phyloP scores from a whole-genome alignment of 1,140 invertebrate species.

The Achatina immaculata region DNA sequence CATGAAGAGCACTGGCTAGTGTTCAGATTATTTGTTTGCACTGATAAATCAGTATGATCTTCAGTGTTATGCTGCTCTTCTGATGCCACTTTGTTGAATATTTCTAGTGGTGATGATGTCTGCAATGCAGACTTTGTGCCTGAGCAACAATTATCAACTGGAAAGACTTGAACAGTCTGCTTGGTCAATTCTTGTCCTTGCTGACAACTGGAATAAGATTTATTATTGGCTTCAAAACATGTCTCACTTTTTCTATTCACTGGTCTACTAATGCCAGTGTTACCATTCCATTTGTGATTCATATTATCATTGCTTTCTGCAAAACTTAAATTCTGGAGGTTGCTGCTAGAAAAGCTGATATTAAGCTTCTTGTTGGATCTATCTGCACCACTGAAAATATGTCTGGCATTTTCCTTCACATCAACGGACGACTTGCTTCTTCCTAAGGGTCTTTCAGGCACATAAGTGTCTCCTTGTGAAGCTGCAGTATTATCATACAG shows the following conservation, averaged over 20 bases:
- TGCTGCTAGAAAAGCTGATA: neutral
- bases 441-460: neutral
- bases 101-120: neutral
- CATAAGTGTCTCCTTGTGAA: neutral
- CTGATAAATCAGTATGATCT: neutral
- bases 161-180: neutral
- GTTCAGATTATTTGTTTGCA: neutral
- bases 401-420: neutral
- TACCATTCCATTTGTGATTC: neutral
- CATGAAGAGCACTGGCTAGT: neutral
- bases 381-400: neutral
- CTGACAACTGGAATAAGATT: neutral
- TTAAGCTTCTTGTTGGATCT: neutral
- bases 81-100: neutral
- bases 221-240: neutral
- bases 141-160: neutral
- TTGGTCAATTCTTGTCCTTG: neutral
- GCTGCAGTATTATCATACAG: neutral
- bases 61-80: neutral
- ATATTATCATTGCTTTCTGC: neutral
- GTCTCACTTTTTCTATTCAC: neutral
- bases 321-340: neutral
- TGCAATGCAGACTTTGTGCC: neutral
- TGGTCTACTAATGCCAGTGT: neutral
- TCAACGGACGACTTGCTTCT: slow-evolving; percentile 1